Evolutionary conservation across 2,888 invertebrate species (phyloP).

Genomic region (Lepidocyrtinus sp.): DNA sequence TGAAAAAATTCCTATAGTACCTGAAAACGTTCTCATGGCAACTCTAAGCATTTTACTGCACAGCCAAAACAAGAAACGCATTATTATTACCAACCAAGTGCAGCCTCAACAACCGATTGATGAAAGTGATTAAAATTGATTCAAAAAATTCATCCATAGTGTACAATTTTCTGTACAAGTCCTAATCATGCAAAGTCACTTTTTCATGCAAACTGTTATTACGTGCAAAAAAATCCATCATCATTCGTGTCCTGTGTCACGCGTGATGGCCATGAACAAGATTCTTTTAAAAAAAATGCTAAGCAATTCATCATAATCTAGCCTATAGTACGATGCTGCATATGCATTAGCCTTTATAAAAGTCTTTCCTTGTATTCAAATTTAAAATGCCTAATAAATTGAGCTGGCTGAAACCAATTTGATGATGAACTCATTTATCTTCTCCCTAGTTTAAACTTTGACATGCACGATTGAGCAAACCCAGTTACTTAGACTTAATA

Average conservation of each 20-base stretch:
- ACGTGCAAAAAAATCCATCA: constrained; percentile 52
- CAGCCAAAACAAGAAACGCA: too few species aligned
- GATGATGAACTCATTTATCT: constrained; percentile 57
- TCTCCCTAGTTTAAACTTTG: constrained; percentile 54
- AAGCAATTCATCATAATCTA: background rate
- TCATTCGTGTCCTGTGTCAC: constrained; percentile 52
- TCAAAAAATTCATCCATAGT: too few species aligned
- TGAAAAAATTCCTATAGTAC: too few species aligned
- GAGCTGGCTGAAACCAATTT: constrained; percentile 56
- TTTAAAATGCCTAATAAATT: constrained; percentile 26
- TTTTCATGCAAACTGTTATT: constrained; percentile 43
- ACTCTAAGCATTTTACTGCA: too few species aligned
- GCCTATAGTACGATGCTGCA: background rate
- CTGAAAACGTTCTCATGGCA: too few species aligned
- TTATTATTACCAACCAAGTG: too few species aligned
- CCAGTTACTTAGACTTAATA: constrained; percentile 41
- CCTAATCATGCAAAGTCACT: too few species aligned
- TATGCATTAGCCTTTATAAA: background rate
- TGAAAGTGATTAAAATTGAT: too few species aligned
- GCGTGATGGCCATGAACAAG: constrained; percentile 56
- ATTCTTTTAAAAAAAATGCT: constrained; percentile 21
- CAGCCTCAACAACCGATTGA: too few species aligned
- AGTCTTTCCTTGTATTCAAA: constrained; percentile 4
- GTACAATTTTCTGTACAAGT: too few species aligned
- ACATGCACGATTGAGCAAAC: constrained; percentile 56